Evolutionary conservation across 2,888 invertebrate species (phyloP).

Genomic region (Galerucella calmariensis): DNA sequence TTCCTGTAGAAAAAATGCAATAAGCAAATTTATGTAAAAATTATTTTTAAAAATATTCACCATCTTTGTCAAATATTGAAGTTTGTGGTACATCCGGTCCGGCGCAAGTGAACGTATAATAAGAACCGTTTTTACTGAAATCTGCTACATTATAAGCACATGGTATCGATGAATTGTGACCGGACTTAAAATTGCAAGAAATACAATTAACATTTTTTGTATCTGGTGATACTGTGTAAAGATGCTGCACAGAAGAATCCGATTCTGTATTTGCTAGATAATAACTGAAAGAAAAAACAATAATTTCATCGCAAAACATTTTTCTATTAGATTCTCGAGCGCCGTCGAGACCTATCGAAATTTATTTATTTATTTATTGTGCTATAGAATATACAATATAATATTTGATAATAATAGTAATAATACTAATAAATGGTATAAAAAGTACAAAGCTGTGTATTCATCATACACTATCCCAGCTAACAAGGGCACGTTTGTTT

Average conservation of each 20-base stretch:
- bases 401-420: too few species aligned
- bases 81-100: slow-evolving; percentile 88
- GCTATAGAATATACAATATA: too few species aligned
- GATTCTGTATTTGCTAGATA: slow-evolving; percentile 83
- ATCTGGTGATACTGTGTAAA: slow-evolving; percentile 77
- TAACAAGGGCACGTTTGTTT: too few species aligned
- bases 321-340: too few species aligned
- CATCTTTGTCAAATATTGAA: slow-evolving; percentile 70
- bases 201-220: slow-evolving; percentile 73
- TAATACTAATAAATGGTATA: too few species aligned
- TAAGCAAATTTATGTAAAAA: not conserved
- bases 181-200: slow-evolving; percentile 76
- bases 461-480: too few species aligned
- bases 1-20: slow-evolving; percentile 27
- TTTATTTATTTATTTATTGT: too few species aligned
- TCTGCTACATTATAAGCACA: slow-evolving; percentile 78
- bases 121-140: slow-evolving; percentile 75
- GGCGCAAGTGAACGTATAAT: slow-evolving; percentile 80
- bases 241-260: slow-evolving; percentile 82
- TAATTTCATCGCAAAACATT: too few species aligned
- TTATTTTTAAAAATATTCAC: slow-evolving; percentile 25
- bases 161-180: slow-evolving; percentile 63
- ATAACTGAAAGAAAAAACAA: slow-evolving; percentile 71
- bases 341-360: too few species aligned
- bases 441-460: too few species aligned